A percentile compares a stretch with the other conserved stretches of the same genome.
Conservation (phyloP, 2,113 vertebrate species). For the Burhinus oedicnemus region DNA sequence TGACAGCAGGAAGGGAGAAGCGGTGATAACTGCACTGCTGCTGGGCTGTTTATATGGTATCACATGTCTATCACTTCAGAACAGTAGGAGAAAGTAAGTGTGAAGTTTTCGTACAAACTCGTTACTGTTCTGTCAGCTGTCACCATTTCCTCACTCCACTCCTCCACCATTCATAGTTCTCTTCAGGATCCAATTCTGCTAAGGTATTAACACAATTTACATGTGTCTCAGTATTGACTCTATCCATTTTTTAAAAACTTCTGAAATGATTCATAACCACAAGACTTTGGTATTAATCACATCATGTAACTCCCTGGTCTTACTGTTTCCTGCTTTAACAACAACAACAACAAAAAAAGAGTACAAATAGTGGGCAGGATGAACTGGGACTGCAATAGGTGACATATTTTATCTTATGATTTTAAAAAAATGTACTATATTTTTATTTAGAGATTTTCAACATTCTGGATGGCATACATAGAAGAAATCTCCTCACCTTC, state of each 20-base stretch:
- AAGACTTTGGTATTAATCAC: neutral
- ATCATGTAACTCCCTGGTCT: neutral
- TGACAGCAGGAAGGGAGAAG: neutral
- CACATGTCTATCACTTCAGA: conserved; percentile 1
- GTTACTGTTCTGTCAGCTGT: conserved; percentile 6
- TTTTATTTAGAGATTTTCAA: neutral
- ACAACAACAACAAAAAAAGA: neutral
- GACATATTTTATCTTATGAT: neutral
- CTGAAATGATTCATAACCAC: neutral
- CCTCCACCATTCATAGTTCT: conserved; percentile 10
- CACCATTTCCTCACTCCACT: neutral
- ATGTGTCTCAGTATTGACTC: neutral
- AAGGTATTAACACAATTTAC: neutral
- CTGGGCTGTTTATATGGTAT: neutral
- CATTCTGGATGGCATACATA: neutral
- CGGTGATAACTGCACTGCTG: neutral
- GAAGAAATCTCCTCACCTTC: neutral
- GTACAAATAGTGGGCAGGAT: neutral
- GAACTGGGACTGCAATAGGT: neutral
- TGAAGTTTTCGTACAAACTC: neutral
- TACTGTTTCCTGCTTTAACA: neutral
- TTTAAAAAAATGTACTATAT: neutral
- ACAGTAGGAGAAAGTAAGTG: neutral
- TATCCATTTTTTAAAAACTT: neutral
- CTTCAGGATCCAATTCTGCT: neutral